Evolutionary conservation across 2,797 vertebrate species (phyloP).

Genomic region (Melopsittacus undulatus): DNA sequence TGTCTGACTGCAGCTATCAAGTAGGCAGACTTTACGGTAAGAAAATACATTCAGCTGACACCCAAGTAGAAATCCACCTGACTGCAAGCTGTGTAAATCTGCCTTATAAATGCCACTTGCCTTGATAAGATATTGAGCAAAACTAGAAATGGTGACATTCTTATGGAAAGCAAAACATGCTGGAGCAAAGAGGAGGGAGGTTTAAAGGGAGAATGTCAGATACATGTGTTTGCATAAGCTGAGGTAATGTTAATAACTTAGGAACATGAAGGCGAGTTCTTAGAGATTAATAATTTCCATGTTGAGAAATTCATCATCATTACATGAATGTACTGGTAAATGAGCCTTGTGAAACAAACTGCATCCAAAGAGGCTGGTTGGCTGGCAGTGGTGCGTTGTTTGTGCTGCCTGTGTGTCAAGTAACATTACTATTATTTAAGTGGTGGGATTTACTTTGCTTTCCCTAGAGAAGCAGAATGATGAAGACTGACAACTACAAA

Average conservation of each 20-base stretch:
- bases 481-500: neutral
- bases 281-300: neutral
- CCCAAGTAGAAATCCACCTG: slow-evolving; percentile 52
- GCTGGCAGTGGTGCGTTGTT: neutral
- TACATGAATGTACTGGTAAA: neutral
- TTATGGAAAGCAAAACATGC: neutral
- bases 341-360: neutral
- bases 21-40: neutral
- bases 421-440: neutral
- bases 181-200: neutral
- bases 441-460: neutral
- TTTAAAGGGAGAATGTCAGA: neutral
- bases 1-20: slow-evolving; percentile 57
- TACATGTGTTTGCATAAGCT: neutral
- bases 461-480: neutral
- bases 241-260: neutral
- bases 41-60: slow-evolving; percentile 58
- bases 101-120: slow-evolving; percentile 15
- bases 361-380: neutral
- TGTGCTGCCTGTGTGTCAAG: neutral
- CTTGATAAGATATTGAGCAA: slow-evolving; percentile 25
- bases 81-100: slow-evolving; percentile 63
- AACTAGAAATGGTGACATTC: slow-evolving; percentile 12
- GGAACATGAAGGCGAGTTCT: neutral
- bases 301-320: neutral